These are phyloP conservation scores for Vimba vimba DNA, from an alignment of 2,113 vertebrate species.

Conservation along the genomic window DNA sequence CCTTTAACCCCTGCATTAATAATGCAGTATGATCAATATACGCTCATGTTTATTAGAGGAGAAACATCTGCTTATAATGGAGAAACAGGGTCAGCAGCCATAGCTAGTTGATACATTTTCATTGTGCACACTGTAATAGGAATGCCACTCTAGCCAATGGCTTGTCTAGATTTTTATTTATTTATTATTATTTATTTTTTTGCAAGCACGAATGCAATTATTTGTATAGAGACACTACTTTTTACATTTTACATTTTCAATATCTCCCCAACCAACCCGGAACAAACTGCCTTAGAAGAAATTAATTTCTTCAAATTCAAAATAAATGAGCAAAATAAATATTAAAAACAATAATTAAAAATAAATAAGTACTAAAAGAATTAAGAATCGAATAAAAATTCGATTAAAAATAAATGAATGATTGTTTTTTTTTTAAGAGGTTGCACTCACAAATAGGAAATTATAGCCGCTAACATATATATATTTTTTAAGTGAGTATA, in stretches of 20 bases:
- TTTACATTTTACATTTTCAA: too few relatives aligned
- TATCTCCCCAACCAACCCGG: neutral
- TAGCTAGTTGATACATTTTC: too few relatives aligned
- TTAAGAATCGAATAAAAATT: neutral
- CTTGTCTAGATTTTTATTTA: too few relatives aligned
- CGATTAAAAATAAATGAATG: neutral
- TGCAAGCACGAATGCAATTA: too few relatives aligned
- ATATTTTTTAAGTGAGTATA: neutral
- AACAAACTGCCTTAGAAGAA: neutral
- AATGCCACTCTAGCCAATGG: too few relatives aligned
- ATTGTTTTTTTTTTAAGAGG: neutral
- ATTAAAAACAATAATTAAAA: neutral
- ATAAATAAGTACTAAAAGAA: neutral
- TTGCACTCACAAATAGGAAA: neutral
- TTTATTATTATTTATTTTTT: too few relatives aligned
- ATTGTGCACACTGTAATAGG: too few relatives aligned
- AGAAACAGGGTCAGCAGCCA: neutral
- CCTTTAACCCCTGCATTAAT: slow-evolving; percentile 16
- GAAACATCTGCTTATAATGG: slow-evolving; percentile 16
- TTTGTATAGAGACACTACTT: too few relatives aligned
- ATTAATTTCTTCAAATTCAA: neutral
- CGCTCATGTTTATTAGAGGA: neutral
- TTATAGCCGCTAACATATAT: neutral
- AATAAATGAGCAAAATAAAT: too few relatives aligned
- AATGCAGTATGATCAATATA: neutral